Base-by-base conservation (phyloP, 1,140 invertebrate genomes). In the Scaptomyza montana region DNA sequence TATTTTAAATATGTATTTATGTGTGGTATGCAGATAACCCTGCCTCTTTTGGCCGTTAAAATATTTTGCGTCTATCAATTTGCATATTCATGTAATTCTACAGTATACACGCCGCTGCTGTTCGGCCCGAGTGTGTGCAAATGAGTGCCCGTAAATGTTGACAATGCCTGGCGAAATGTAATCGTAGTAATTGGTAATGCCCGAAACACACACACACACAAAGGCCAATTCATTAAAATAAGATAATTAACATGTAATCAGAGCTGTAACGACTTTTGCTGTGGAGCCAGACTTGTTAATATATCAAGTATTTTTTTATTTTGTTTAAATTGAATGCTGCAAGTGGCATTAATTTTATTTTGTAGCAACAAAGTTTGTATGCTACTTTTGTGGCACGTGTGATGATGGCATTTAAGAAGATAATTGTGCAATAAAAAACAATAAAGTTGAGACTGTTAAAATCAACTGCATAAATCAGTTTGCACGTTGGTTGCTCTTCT, bases 221-320 rank as follows among this genome's bases (percentile, higher is more conserved):
- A 81, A 87, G 72, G 82, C 16, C 78, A 78, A 81, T 81, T 86
- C 78, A 82, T 81, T 87, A 81, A 65, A 65, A 61, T 66, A 86
- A 77, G 68, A 85, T 82, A 86, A 86, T 86, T 86, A 86, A 89
- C 82, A 89, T 86, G 82, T 89, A 86, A 89, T 86, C 82, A 82
- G 65, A 73, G 82, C 65, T 62, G 78, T 87, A 81, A 87, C 74
- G 80, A 80, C 71, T 78, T 36, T 71, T 64, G 33, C 53, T 30
- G 16, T 13, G 41, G 30, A 8, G 13, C 45, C 13, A 43, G 33
- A 21, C 45, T 60, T 67, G 62, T 68, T 68, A 71, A 84, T 84
- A 72, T 70, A 60, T 30, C 5, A 43, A n/a, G 0, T n/a, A n/a
- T n/a, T 13, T 43, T 1, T 5, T 43, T 43, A n/a, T n/a, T 43